Conservation (phyloP, 2,113 vertebrate species). For the Mastomys coucha region DNA sequence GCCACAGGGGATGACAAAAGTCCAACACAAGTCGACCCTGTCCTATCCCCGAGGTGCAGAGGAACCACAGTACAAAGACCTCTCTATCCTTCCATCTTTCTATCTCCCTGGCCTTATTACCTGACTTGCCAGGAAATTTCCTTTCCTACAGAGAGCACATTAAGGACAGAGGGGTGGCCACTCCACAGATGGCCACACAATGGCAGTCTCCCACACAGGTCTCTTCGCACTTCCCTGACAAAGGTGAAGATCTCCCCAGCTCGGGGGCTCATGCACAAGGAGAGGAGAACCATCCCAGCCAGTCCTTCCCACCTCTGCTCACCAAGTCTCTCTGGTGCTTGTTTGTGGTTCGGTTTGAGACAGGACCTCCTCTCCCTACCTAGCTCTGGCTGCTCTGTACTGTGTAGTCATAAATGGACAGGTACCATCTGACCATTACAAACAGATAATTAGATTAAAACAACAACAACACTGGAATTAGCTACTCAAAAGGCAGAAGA, state of each 20-base stretch:
- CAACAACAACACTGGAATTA: not conserved
- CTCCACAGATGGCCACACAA: not conserved
- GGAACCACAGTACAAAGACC: not conserved
- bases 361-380: not conserved
- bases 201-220: not conserved
- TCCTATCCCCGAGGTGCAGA: not conserved
- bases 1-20: not conserved
- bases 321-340: not conserved
- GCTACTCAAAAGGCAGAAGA: not conserved
- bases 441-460: not conserved
- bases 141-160: not conserved
- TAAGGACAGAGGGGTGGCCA: not conserved
- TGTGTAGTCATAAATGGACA: not conserved
- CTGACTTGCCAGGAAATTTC: not conserved
- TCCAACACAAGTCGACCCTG: not conserved
- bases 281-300: not conserved
- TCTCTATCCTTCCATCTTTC: not conserved
- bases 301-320: not conserved
- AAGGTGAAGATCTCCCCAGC: not conserved
- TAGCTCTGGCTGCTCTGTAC: not conserved
- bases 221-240: not conserved
- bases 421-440: not conserved
- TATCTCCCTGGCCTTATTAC: too few species aligned
- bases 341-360: not conserved
- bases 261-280: too few species aligned